phyloP scores from a whole-genome alignment of 2,888 invertebrate species.

The Mythimna albipuncta region DNA sequence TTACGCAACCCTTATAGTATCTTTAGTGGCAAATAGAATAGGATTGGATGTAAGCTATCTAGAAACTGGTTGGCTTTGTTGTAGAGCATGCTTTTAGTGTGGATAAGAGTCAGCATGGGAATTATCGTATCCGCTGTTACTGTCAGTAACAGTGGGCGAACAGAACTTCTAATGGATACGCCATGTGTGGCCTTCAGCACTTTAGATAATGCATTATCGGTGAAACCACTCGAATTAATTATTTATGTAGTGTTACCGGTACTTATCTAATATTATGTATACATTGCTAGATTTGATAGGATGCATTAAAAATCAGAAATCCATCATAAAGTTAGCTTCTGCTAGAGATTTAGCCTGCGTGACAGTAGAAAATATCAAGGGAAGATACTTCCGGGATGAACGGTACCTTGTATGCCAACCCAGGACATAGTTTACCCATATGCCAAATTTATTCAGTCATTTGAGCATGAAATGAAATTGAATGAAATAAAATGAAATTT shows the following conservation, averaged over 20 bases:
- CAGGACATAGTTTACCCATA: no score
- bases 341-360: no score
- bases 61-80: background rate
- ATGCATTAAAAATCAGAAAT: no score
- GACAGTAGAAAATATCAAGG: no score
- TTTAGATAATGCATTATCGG: slow-evolving; percentile 42
- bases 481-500: no score
- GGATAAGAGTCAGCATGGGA: slow-evolving; percentile 1
- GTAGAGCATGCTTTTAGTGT: slow-evolving; percentile 16
- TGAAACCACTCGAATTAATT: slow-evolving; percentile 35
- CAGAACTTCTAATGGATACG: slow-evolving; percentile 31
- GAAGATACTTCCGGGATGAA: no score
- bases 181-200: slow-evolving; percentile 46
- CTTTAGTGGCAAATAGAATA: background rate
- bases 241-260: slow-evolving; percentile 18
- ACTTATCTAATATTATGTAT: background rate
- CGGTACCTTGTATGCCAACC: no score
- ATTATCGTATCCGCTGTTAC: slow-evolving; percentile 5
- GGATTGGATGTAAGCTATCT: no score
- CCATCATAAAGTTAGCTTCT: no score
- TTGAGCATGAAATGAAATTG: no score
- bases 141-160: slow-evolving; percentile 6
- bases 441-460: no score
- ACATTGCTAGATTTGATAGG: background rate
- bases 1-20: background rate